phyloP scores from a whole-genome alignment of 2,113 vertebrate genomes.

The Phycodurus eques region DNA sequence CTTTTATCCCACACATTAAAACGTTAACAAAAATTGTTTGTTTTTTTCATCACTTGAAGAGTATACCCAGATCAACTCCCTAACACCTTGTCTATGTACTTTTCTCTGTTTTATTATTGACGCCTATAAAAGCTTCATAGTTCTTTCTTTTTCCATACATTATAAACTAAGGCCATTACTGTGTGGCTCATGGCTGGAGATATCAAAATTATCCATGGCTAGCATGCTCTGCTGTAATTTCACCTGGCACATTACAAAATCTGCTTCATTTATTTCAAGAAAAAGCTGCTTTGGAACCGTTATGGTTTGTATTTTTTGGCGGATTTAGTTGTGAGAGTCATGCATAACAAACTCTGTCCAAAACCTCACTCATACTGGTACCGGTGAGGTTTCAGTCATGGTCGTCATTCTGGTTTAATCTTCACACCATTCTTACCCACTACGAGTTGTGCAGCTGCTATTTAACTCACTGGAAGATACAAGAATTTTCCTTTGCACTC shows the following conservation, averaged over 20 bases:
- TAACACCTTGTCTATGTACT: no score
- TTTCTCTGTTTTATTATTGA: slow-evolving; percentile 13
- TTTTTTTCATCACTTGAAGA: not conserved
- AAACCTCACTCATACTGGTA: not conserved
- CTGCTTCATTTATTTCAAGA: slow-evolving; percentile 10
- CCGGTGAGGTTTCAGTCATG: not conserved
- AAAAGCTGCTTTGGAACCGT: not conserved
- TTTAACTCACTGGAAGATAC: not conserved
- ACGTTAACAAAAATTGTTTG: no score
- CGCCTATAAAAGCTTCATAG: not conserved
- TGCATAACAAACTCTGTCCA: not conserved
- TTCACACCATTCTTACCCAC: not conserved
- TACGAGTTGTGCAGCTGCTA: not conserved
- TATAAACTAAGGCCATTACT: not conserved
- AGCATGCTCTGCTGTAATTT: slow-evolving; percentile 41
- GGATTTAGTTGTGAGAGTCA: not conserved
- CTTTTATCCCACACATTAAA: no score
- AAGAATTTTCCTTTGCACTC: not conserved
- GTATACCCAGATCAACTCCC: not conserved
- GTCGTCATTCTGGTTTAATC: not conserved
- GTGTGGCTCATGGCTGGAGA: slow-evolving; percentile 10
- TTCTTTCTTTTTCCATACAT: slow-evolving; percentile 5
- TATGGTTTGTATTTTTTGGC: not conserved
- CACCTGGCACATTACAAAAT: slow-evolving; percentile 29
- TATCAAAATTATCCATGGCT: slow-evolving; percentile 24